Evolutionary conservation across 1,140 invertebrate species (phyloP), one percentile per base, ranked within the genome.

Genomic region (Lethrus apterus): DNA sequence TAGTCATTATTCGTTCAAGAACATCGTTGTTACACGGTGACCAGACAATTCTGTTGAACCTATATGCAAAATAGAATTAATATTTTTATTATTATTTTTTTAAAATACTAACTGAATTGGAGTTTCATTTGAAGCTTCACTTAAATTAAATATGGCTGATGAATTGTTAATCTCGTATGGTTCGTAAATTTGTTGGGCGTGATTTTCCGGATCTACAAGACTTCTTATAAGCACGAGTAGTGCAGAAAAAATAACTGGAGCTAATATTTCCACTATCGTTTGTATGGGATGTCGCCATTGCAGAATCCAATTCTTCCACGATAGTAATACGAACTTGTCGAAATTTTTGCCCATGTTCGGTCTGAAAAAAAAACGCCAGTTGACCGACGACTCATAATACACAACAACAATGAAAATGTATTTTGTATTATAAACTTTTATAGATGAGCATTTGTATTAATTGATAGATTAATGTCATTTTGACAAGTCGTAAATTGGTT

Each of bases 301-400:
- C 14, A 90, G 71, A 7, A 80, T 70, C 70, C 81, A 86, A 59
- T 91, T 91, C 66, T 93, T 93, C 88, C 89, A 92, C 57, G 89
- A 72, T 11, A 93, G 65, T 19, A 92, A 69, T 2, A 64, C 55
- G 57, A 83, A 80, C 59, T 81, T 81, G 38, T 75, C 63, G 58
- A 61, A 69, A 42, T 71, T 74, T 13, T n/a, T n/a, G n/a, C n/a
- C n/a, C n/a, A n/a, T n/a, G n/a, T n/a, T n/a, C n/a, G n/a, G n/a
- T n/a, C n/a, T n/a, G n/a, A n/a, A n/a, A n/a, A n/a, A n/a, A n/a
- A n/a, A n/a, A n/a, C n/a, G n/a, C n/a, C n/a, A n/a, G n/a, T n/a
- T n/a, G n/a, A n/a, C n/a, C n/a, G n/a, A n/a, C n/a, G n/a, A n/a
- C n/a, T n/a, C n/a, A n/a, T n/a, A n/a, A n/a, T n/a, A n/a, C n/a